Conservation (phyloP, 2,797 vertebrate species). For the Poecile montanus region DNA sequence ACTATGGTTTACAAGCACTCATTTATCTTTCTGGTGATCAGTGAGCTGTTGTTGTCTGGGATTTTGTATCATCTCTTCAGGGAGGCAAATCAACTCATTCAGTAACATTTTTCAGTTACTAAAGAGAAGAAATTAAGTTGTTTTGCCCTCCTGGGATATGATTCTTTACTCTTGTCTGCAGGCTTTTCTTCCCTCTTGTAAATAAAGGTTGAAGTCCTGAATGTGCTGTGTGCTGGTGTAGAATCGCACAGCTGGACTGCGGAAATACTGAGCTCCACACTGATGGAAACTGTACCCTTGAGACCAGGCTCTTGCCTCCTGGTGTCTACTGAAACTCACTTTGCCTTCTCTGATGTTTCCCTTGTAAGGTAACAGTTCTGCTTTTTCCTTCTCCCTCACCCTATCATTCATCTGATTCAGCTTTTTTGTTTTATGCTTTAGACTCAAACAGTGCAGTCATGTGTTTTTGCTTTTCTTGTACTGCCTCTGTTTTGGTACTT, state of each 20-base stretch:
- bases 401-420: not conserved
- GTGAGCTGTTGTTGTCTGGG: not conserved
- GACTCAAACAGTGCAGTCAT: not conserved
- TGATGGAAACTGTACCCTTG: not conserved
- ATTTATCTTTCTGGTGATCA: not conserved
- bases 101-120: not conserved
- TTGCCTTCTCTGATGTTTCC: not conserved
- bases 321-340: not conserved
- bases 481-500: not conserved
- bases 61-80: not conserved
- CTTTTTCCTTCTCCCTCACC: not conserved
- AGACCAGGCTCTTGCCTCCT: not conserved
- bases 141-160: not conserved
- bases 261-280: not conserved
- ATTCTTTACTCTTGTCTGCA: not conserved
- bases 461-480: not conserved
- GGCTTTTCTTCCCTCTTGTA: not conserved
- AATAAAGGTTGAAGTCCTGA: not conserved
- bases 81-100: not conserved
- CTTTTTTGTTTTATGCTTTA: not conserved
- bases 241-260: accelerated
- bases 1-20: not conserved
- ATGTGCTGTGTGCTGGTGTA: not conserved
- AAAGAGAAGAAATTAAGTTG: constrained; percentile 6
- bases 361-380: constrained; percentile 4